Conservation (phyloP, 2,797 vertebrate species). For the Bradypus variegatus region DNA sequence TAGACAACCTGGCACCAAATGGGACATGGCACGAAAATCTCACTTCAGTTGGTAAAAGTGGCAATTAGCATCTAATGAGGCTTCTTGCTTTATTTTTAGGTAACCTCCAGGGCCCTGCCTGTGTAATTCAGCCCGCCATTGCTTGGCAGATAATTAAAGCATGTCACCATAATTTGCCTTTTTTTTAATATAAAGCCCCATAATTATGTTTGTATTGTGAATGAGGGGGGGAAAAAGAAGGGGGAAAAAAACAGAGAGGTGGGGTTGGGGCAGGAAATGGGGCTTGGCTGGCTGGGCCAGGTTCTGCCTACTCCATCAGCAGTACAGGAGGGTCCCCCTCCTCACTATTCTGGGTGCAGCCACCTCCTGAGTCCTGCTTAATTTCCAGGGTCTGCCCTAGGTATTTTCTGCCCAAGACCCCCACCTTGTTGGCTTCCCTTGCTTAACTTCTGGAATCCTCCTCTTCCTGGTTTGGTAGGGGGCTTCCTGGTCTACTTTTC, state of each 20-base stretch:
- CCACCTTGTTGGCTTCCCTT: neutral
- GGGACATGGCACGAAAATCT: slow-evolving; percentile 69
- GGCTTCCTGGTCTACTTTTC: neutral
- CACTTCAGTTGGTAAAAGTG: slow-evolving; percentile 70
- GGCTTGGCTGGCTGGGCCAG: neutral
- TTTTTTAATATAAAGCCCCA: slow-evolving; percentile 69
- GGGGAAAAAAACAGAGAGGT: slow-evolving; percentile 66
- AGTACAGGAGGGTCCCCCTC: neutral
- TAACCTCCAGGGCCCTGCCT: slow-evolving; percentile 75
- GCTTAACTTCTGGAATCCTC: neutral
- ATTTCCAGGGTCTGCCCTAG: neutral
- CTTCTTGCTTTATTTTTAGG: slow-evolving; percentile 81
- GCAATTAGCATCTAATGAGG: slow-evolving; percentile 81
- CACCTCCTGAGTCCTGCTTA: neutral
- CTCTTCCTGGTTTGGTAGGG: neutral
- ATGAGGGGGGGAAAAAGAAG: slow-evolving; percentile 31
- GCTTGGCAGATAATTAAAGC: slow-evolving; percentile 78
- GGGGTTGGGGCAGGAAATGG: slow-evolving; percentile 42
- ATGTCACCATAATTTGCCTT: slow-evolving; percentile 80
- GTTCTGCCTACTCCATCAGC: neutral
- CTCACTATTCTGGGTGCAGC: neutral
- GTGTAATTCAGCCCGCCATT: slow-evolving; percentile 77
- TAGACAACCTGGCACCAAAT: slow-evolving; percentile 44
- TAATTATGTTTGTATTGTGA: slow-evolving; percentile 79
- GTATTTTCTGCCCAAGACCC: neutral